A percentile compares a stretch with the other conserved stretches of the same genome.
phyloP scores from a whole-genome alignment of 2,113 vertebrate species.

The Phalacrocorax brasilianus region DNA sequence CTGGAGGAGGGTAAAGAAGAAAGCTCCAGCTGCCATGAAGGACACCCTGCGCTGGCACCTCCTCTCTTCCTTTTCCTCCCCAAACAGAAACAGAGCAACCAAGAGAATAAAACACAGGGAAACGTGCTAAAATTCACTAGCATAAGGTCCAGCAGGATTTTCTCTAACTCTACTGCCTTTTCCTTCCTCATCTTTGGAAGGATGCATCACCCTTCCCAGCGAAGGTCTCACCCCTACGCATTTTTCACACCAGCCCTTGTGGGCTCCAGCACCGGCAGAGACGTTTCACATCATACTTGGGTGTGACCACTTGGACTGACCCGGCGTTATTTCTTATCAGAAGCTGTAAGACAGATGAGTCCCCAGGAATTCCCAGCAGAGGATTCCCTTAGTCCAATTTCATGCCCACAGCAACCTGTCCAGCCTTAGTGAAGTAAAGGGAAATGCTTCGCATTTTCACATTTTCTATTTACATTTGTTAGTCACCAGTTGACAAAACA shows the following conservation, averaged over 20 bases:
- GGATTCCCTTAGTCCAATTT: rapidly evolving
- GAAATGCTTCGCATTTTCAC: background rate
- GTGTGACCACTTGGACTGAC: background rate
- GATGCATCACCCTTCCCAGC: background rate
- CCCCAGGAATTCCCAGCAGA: background rate
- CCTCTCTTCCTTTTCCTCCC: background rate
- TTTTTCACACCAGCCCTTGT: background rate
- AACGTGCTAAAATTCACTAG: background rate
- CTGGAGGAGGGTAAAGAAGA: background rate
- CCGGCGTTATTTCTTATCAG: rapidly evolving
- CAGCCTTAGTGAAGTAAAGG: background rate
- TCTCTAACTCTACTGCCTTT: background rate
- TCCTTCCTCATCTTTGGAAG: background rate
- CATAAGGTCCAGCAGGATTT: rapidly evolving
- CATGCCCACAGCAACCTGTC: background rate
- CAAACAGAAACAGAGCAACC: background rate
- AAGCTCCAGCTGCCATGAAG: background rate
- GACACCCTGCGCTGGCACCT: background rate
- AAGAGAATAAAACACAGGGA: background rate
- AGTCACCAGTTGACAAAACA: background rate
- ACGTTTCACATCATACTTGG: rapidly evolving
- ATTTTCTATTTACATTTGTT: background rate
- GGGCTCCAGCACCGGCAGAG: background rate
- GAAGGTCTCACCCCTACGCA: background rate
- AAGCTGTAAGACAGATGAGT: background rate